phyloP scores from a whole-genome alignment of 2,113 vertebrate species.

The Maccullochella peelii region DNA sequence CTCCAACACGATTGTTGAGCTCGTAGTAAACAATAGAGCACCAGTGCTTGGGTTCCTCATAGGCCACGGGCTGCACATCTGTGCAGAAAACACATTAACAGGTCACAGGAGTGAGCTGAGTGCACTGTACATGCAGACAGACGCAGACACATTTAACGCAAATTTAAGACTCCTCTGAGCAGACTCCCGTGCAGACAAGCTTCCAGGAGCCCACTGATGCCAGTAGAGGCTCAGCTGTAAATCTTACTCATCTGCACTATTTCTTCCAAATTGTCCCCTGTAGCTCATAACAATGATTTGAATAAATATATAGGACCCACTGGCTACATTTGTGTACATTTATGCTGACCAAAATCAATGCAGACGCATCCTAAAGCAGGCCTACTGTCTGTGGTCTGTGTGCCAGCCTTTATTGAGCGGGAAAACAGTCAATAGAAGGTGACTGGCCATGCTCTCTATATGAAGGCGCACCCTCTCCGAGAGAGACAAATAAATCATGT shows the following conservation, averaged over 20 bases:
- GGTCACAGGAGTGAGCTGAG: slow-evolving; percentile 49
- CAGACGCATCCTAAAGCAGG: slow-evolving; percentile 30
- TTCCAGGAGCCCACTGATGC: slow-evolving; percentile 39
- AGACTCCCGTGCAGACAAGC: slow-evolving; percentile 34
- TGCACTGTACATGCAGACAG: slow-evolving; percentile 1
- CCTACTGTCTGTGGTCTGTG: slow-evolving; percentile 47
- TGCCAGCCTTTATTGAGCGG: slow-evolving; percentile 53
- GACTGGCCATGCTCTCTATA: slow-evolving; percentile 60
- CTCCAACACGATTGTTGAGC: slow-evolving; percentile 97
- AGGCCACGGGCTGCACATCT: slow-evolving; percentile 98
- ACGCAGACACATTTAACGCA: slow-evolving; percentile 41
- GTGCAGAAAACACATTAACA: slow-evolving; percentile 73
- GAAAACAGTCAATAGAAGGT: slow-evolving; percentile 43
- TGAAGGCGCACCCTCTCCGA: slow-evolving; percentile 72
- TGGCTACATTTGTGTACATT: slow-evolving; percentile 49
- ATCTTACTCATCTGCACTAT: slow-evolving; percentile 34
- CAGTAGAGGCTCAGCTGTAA: slow-evolving; percentile 25
- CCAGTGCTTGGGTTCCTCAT: slow-evolving; percentile 98
- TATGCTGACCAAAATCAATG: slow-evolving; percentile 54
- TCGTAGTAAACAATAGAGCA: slow-evolving; percentile 99
- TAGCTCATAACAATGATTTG: slow-evolving; percentile 45
- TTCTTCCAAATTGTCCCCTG: slow-evolving; percentile 40
- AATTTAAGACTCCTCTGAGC: slow-evolving; percentile 41
- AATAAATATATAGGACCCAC: slow-evolving; percentile 47
- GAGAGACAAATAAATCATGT: slow-evolving; percentile 87